Evolutionary conservation across 2,797 vertebrate species (phyloP).

Genomic region (Dendrocincla tyrannina): DNA sequence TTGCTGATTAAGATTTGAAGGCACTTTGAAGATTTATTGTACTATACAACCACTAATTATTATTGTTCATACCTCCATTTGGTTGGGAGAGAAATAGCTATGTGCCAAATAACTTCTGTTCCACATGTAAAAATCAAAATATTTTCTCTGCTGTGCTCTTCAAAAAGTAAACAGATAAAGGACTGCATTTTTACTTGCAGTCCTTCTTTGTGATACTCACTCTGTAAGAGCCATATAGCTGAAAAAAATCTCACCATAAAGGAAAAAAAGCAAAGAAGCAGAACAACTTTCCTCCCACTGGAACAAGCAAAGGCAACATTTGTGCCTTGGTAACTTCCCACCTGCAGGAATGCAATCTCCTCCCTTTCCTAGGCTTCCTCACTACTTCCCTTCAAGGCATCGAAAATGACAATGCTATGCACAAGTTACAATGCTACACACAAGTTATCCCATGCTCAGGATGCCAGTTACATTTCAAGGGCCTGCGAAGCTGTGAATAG

Average conservation of each 20-base stretch:
- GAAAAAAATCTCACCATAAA: neutral
- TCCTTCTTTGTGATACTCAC: neutral
- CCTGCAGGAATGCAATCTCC: neutral
- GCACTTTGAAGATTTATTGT: slow-evolving; percentile 52
- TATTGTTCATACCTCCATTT: slow-evolving; percentile 26
- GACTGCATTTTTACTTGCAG: neutral
- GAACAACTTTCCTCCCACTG: neutral
- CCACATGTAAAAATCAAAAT: neutral
- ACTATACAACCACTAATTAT: slow-evolving; percentile 48
- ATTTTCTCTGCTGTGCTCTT: neutral
- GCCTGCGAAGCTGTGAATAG: neutral
- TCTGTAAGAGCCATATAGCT: neutral
- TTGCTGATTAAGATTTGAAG: slow-evolving; percentile 56
- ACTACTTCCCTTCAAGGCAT: neutral
- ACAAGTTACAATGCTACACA: neutral
- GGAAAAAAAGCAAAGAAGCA: neutral
- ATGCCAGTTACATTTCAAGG: neutral
- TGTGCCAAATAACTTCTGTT: neutral
- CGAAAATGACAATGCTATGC: neutral
- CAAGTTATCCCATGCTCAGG: neutral
- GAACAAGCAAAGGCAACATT: neutral
- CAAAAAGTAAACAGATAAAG: neutral
- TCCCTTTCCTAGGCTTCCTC: neutral
- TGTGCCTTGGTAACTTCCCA: neutral
- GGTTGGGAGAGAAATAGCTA: neutral